Evolutionary conservation across 2,113 vertebrate species (phyloP), one percentile per base, ranked within the genome.

Genomic region (Ascaphus truei): DNA sequence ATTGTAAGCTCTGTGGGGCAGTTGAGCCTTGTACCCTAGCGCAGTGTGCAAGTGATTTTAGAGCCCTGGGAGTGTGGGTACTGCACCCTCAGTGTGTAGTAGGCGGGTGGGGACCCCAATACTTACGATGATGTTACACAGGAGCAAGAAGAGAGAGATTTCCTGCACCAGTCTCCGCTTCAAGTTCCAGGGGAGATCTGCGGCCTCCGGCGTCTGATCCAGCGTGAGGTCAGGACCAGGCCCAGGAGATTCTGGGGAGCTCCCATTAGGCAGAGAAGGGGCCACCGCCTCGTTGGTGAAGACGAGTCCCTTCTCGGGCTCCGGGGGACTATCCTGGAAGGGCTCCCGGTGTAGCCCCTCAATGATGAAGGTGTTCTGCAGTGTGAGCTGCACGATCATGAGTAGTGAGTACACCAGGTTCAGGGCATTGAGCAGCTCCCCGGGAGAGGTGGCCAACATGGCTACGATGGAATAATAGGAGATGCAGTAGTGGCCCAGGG

Each of bases 351-450:
- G 88, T 12, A 93, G 79, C 3, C 91, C 91, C 75, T 92, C 88
- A 1, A 93, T 85, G 23, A 93, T 86, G 71, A 92, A 93, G 43
- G 83, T 67, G 58, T 93, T 93, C 76, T 93, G 91, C 50, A 89
- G 75, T 36, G 78, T 83, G 2, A 91, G 74, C 71, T 93, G 86
- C 29, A 89, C 52, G 47, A 91, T 79, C 53, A 83, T 89, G 34
- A 91, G 62, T 34, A 92, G 8, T 1, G 81, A 75, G 76, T 73
- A 82, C 15, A 82, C 13, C 45, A 91, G 75, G 72, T 87, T 79
- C n/a, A 90, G 80, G 6, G 52, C 73, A 2, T 84, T 80, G 39
- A 87, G 34, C 12, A 62, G 7, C 13, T 76, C 77, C 2, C 43
- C 50, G 23, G 68, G 74, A 13, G 81, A 82, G 0, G 72, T 81